Percentiles rank a stretch among this genome's conserved stretches.
Evolutionary conservation across 2,888 invertebrate genomes (phyloP).

Genomic region (Apodemia duryi): DNA sequence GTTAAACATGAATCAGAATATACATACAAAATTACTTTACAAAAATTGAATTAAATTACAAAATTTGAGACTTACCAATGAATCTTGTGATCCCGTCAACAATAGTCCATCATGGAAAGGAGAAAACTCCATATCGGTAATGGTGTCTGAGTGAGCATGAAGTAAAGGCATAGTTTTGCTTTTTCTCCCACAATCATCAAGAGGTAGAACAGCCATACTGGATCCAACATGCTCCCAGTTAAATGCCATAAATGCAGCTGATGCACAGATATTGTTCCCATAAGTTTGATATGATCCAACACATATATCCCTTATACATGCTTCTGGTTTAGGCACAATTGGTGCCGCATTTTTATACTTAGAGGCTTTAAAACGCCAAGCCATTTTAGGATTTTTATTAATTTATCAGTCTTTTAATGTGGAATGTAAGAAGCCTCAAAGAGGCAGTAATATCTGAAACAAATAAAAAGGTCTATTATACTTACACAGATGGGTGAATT

Average conservation of each 20-base stretch:
- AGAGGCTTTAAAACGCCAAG: slow-evolving; percentile 97
- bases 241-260: slow-evolving; percentile 96
- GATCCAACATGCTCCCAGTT: slow-evolving; percentile 96
- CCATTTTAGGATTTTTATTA: slow-evolving; percentile 78
- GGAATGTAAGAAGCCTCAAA: slow-evolving; percentile 59
- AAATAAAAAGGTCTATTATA: not conserved
- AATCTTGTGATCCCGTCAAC: slow-evolving; percentile 94
- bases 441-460: slow-evolving; percentile 45
- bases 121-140: slow-evolving; percentile 96
- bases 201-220: slow-evolving; percentile 91
- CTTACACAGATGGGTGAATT: no score
- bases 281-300: slow-evolving; percentile 96
- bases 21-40: no score
- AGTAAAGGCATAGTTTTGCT: slow-evolving; percentile 92
- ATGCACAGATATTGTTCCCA: slow-evolving; percentile 96
- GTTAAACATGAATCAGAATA: no score
- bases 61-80: slow-evolving; percentile 77
- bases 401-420: slow-evolving; percentile 67
- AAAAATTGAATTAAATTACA: not conserved
- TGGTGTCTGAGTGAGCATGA: slow-evolving; percentile 92
- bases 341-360: slow-evolving; percentile 99
- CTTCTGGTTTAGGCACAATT: slow-evolving; percentile 96
- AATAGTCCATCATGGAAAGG: slow-evolving; percentile 96
- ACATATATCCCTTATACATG: slow-evolving; percentile 91
- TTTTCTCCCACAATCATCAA: slow-evolving; percentile 93